These are phyloP conservation scores for Eulemur rufifrons DNA, from an alignment of 2,113 vertebrate genomes.

Conservation along the genomic window DNA sequence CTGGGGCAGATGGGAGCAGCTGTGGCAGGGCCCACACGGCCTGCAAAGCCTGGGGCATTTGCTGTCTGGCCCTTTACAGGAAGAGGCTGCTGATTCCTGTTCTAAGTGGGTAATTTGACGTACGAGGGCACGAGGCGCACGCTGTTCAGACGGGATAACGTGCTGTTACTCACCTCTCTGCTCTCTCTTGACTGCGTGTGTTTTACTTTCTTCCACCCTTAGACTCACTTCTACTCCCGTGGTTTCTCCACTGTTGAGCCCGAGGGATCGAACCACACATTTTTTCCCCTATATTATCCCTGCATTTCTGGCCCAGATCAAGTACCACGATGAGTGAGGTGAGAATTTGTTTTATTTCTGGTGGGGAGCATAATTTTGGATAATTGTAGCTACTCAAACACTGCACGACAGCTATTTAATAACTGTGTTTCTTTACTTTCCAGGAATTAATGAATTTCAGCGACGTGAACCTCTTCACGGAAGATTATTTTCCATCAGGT, in stretches of 20 bases:
- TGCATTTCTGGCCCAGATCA: background rate
- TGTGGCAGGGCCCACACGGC: rapidly evolving
- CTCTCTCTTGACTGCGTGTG: rapidly evolving
- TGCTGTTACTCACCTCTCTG: background rate
- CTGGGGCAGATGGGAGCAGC: rapidly evolving
- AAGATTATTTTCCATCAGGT: background rate
- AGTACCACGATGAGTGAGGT: conserved; percentile 71
- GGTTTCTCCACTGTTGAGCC: rapidly evolving
- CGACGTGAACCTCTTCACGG: background rate
- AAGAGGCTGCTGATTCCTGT: rapidly evolving
- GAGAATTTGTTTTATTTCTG: background rate
- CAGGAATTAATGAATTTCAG: background rate
- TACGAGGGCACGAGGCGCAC: rapidly evolving
- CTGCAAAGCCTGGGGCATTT: rapidly evolving
- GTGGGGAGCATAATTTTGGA: background rate
- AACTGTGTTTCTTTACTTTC: background rate
- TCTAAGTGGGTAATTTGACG: rapidly evolving
- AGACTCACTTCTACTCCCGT: background rate
- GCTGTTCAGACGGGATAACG: background rate
- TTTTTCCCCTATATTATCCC: rapidly evolving
- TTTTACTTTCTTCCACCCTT: background rate
- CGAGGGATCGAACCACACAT: background rate
- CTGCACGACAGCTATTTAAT: rapidly evolving
- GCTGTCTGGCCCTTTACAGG: background rate
- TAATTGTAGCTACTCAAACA: rapidly evolving